These are phyloP conservation scores for Leuciscus waleckii DNA, from an alignment of 2,797 vertebrate species.

Conservation along the genomic window DNA sequence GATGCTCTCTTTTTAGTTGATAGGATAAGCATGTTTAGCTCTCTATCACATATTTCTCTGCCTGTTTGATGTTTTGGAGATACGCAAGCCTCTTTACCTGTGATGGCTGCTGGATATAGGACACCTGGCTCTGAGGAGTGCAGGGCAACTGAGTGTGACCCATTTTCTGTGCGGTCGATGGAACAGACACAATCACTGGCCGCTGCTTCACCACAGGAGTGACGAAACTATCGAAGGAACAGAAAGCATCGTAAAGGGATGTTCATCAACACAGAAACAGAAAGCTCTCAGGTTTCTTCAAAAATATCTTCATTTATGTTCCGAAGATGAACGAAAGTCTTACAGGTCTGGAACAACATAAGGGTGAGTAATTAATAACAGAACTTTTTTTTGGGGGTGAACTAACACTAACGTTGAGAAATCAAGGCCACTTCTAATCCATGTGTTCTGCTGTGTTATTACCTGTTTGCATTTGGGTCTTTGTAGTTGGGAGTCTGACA, in stretches of 20 bases:
- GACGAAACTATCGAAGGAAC: slow-evolving; percentile 69
- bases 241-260: neutral
- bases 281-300: too few species aligned
- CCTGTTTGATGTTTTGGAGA: too few species aligned
- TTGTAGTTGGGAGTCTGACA: slow-evolving; percentile 84
- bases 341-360: too few species aligned
- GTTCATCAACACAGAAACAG: too few species aligned
- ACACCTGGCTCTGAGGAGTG: slow-evolving; percentile 70
- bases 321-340: too few species aligned
- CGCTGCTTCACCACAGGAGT: slow-evolving; percentile 86
- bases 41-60: neutral
- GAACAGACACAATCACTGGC: slow-evolving; percentile 68
- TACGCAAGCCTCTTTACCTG: slow-evolving; percentile 65
- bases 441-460: neutral
- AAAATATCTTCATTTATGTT: too few species aligned
- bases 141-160: slow-evolving; percentile 65
- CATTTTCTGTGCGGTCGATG: slow-evolving; percentile 79
- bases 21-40: neutral
- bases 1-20: neutral
- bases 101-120: slow-evolving; percentile 63
- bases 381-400: too few species aligned
- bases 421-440: neutral
- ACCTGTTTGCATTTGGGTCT: slow-evolving; percentile 72
- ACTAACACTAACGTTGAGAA: neutral
- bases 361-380: too few species aligned